Base-by-base conservation (phyloP, 2,888 invertebrate genomes). In the Aphidoletes aphidimyza region DNA sequence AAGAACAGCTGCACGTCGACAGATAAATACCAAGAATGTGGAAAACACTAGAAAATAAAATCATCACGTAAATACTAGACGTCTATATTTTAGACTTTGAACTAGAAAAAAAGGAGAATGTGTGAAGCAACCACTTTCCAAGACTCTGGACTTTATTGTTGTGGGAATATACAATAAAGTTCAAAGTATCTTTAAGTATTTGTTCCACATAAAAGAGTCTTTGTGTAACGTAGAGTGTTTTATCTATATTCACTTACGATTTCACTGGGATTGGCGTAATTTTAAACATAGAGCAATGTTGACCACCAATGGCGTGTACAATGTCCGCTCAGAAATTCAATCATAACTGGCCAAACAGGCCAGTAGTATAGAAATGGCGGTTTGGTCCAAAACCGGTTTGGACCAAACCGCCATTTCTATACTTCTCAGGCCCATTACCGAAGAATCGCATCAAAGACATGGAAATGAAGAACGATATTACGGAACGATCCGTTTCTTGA, bases 1-100 rank as follows among this genome's bases (percentile, higher is more conserved):
- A 92, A 89, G 87, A 91, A 92, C 59, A 92, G 87, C 87, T 93
- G 93, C 86, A 92, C 92, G 86, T 93, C 93, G 19, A 92, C 91
- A 3, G 92, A 91, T 59, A 93, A 87, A 86, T 92, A 93, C 93
- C 93, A 93, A 0, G 91, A 90, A 86, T 92, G 92, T 39, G 89
- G 89, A 45, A 92, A 87, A 87, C 92, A 93, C 90, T 47, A 47
- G 17, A 3, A 47, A 11, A 47, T 42, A 9, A 42, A 42, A 42
- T 9, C 6, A 9, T 42, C 42, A 42, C 11, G 6, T 42, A 42
- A 11, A 42, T 9, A 42, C 11, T 42, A 6, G 11, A 42, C 11
- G 42, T 42, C 42, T 6, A 42, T 42, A 42, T 42, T 42, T 42
- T 42, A 42, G 42, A 6, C 6, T 42, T 11, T 11, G 42, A 26